Base-by-base conservation (phyloP, 2,888 invertebrate species). In the Scaptodrosophila latifasciaeformis region DNA sequence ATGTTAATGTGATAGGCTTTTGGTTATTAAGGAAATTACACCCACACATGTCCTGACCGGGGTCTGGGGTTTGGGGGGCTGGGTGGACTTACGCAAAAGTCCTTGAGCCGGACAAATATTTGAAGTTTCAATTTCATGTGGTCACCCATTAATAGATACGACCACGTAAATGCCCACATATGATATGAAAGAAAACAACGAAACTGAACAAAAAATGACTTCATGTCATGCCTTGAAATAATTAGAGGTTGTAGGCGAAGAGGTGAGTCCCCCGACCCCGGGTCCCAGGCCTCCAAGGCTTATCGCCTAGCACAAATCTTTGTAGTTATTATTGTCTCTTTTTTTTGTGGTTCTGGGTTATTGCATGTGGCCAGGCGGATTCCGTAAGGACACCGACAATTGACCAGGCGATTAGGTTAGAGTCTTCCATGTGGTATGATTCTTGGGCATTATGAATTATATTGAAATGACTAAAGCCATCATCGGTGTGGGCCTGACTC, bases 201-300 rank as follows among this genome's bases (percentile, higher is more conserved):
- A n/a, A n/a, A n/a, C n/a, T n/a, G n/a, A n/a, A n/a, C n/a, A n/a
- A n/a, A n/a, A 76, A 82, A 82, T 81, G 81, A 76, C 74, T 83
- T 77, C 80, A 83, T 84, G 82, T 82, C 84, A 84, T 82, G 84
- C 78, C 78, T 81, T 72, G 62, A 75, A 70, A 82, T 84, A 83
- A 84, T 84, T 82, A 82, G 75, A 74, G 74, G 71, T 76, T 67
- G 62, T 58, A 35, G 45, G 18, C 34, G 7, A 42, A 35, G 30
- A 21, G 35, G 45, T 35, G 24, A 39, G 29, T 43, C 0, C 1
- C 15, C 21, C 17, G 5, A 29, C 34, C 6, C 13, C 6, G 9
- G 3, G 7, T n/a, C 12, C 3, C 1, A 7, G 24, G n/a, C 4
- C 18, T 7, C 24, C 35, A 39, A 9, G 44, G 53, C 68, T 74